Percentiles rank a stretch among this genome's conserved stretches.
Evolutionary conservation across 2,113 vertebrate species (phyloP).

Genomic region (human (Homo sapiens)): DNA sequence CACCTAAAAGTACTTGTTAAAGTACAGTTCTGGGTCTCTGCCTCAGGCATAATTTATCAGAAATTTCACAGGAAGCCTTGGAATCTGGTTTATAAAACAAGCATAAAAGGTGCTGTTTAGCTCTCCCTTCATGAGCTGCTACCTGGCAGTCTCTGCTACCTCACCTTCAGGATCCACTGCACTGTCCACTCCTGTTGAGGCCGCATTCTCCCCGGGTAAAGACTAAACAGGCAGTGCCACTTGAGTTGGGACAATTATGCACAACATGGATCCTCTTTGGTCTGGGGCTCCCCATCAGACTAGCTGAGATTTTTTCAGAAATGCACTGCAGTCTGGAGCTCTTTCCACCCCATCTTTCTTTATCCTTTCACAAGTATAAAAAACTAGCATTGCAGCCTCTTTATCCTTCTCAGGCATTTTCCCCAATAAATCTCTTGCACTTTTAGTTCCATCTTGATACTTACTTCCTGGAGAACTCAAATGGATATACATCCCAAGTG

Average conservation of each 20-base stretch:
- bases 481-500: background rate
- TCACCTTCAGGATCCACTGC: background rate
- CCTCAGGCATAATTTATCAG: background rate
- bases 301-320: background rate
- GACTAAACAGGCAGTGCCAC: background rate
- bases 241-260: background rate
- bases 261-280: background rate
- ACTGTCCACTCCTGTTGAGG: background rate
- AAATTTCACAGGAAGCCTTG: background rate
- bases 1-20: background rate
- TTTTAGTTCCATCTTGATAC: background rate
- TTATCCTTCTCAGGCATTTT: background rate
- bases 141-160: background rate
- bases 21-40: background rate
- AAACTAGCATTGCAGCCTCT: background rate
- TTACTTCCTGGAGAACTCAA: background rate
- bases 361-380: background rate
- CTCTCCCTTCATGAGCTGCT: background rate
- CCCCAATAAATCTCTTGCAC: background rate
- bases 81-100: background rate
- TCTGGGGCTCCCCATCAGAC: background rate
- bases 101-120: background rate
- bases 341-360: background rate
- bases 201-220: background rate
- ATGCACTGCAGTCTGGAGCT: background rate